A percentile compares a stretch with the other conserved stretches of the same genome.
Conservation (phyloP, 2,888 invertebrate species). For the Timandra comae region DNA sequence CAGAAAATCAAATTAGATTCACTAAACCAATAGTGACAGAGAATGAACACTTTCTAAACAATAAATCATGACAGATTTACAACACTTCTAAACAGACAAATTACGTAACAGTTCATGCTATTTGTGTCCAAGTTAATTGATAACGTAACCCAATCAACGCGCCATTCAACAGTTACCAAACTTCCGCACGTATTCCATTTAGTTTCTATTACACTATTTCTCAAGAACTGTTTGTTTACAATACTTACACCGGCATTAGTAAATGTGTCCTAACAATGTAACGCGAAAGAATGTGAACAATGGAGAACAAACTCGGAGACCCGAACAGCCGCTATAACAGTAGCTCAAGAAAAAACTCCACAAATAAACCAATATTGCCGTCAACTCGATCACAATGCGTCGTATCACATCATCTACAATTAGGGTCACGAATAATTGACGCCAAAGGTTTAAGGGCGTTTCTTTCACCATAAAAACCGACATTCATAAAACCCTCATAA, state of each 20-base stretch:
- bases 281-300: conserved; percentile 44
- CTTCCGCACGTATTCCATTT: not conserved
- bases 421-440: conserved; percentile 74
- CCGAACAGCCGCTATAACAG: conserved; percentile 42
- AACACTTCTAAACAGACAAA: too few species aligned
- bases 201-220: conserved; percentile 6
- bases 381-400: conserved; percentile 58
- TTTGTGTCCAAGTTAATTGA: conserved; percentile 13
- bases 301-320: conserved; percentile 42
- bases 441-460: conserved; percentile 65
- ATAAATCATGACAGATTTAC: too few species aligned
- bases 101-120: conserved; percentile 4
- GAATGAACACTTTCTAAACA: too few species aligned
- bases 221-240: conserved; percentile 8
- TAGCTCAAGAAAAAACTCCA: conserved; percentile 35
- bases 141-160: conserved; percentile 14
- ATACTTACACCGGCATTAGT: conserved; percentile 21
- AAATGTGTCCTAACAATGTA: conserved; percentile 33
- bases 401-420: conserved; percentile 74
- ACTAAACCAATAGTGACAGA: too few species aligned
- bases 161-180: conserved; percentile 4
- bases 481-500: conserved; percentile 66
- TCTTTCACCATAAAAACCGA: conserved; percentile 52
- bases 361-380: conserved; percentile 62
- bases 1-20: too few species aligned